A percentile compares a stretch with the other conserved stretches of the same genome.
Evolutionary conservation across 2,888 invertebrate genomes (phyloP).

Genomic region (Cephus rjabovi): DNA sequence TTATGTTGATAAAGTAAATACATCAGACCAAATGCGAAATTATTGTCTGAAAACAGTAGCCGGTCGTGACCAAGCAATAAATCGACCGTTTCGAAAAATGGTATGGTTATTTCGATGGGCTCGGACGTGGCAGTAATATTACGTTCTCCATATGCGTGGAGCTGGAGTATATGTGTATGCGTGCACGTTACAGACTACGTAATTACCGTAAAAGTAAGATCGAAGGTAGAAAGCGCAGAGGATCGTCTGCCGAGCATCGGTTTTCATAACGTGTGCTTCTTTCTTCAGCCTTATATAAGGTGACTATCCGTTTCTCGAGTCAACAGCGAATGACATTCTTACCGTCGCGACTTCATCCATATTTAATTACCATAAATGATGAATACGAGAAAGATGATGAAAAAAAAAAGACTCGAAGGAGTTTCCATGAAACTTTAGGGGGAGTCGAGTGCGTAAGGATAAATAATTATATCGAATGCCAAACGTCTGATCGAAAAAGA

Average conservation of each 20-base stretch:
- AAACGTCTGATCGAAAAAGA: background rate
- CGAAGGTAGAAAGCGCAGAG: constrained; percentile 63
- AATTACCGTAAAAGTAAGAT: constrained; percentile 56
- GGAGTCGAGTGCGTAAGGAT: background rate
- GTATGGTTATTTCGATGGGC: background rate
- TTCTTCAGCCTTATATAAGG: constrained; percentile 49
- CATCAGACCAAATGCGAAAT: background rate
- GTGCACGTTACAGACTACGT: constrained; percentile 36
- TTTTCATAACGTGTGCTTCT: constrained; percentile 49
- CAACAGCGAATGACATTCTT: constrained; percentile 52
- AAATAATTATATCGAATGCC: background rate
- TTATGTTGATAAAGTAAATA: background rate
- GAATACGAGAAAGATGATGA: background rate
- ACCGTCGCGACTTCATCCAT: constrained; percentile 6
- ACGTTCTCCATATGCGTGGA: background rate
- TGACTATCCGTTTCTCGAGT: constrained; percentile 28
- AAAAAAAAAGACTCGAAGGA: background rate
- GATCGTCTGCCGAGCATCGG: constrained; percentile 65
- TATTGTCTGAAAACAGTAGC: background rate
- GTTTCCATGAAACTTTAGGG: background rate
- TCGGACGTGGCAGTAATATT: background rate
- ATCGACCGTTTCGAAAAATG: background rate
- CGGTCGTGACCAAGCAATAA: background rate
- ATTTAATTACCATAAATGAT: background rate
- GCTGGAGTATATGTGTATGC: constrained; percentile 28